Evolutionary conservation across 2,797 vertebrate species (phyloP).

Genomic region (Eulemur mongoz): DNA sequence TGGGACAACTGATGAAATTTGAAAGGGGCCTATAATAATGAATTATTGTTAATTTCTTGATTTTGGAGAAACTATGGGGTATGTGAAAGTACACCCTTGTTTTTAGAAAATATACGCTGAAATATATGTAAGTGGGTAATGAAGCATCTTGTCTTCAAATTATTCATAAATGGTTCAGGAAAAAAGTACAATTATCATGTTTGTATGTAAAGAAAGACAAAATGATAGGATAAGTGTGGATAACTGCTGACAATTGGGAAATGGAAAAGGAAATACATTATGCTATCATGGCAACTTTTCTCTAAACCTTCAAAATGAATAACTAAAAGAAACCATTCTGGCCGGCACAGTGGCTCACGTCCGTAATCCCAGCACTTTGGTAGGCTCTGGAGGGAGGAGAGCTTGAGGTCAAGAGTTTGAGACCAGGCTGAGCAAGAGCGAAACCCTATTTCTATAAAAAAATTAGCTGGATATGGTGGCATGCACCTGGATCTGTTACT

Average conservation of each 20-base stretch:
- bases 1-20: not conserved
- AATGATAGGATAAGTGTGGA: not conserved
- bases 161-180: not conserved
- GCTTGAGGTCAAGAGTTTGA: not conserved
- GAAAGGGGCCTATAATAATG: not conserved
- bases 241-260: not conserved
- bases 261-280: not conserved
- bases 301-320: not conserved
- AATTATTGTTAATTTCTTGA: not conserved
- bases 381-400: not conserved
- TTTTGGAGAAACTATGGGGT: not conserved
- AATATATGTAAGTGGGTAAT: not conserved
- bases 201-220: not conserved
- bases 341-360: not conserved
- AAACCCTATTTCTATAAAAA: not conserved
- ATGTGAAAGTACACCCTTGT: not conserved
- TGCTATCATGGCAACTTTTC: not conserved
- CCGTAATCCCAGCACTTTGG: not conserved
- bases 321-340: too few species aligned
- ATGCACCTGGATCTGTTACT: fast-evolving
- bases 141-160: not conserved
- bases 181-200: not conserved
- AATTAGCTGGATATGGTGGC: not conserved
- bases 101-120: not conserved
- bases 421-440: not conserved